Conservation (phyloP, 2,888 invertebrate species). For the Conops quadrifasciatus region DNA sequence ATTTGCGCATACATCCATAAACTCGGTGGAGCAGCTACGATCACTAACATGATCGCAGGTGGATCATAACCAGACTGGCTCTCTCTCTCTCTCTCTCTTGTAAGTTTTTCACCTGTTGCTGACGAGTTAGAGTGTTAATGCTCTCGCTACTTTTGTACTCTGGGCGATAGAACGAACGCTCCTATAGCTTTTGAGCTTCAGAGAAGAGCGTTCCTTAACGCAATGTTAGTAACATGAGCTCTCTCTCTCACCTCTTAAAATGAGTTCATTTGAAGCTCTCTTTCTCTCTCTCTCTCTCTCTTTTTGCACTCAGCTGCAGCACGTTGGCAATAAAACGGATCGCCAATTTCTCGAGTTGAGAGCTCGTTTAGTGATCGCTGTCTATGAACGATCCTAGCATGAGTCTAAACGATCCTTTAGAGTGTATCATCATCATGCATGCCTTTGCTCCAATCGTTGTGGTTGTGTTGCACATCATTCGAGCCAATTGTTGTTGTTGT, state of each 20-base stretch:
- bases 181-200: too few species aligned
- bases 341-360: neutral
- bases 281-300: neutral
- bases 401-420: neutral
- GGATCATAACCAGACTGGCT: neutral
- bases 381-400: neutral
- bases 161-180: too few species aligned
- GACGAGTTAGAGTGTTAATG: neutral
- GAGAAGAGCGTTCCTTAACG: too few species aligned
- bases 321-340: neutral
- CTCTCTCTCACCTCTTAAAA: neutral
- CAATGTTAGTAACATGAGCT: too few species aligned
- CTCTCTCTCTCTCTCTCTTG: conserved; percentile 46
- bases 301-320: neutral
- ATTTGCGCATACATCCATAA: neutral
- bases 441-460: neutral
- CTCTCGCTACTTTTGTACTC: conserved; percentile 3
- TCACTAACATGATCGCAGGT: neutral
- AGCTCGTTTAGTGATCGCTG: neutral
- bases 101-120: conserved; percentile 17
- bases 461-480: neutral
- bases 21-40: conserved; percentile 17
- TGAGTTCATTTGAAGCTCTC: too few species aligned
- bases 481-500: neutral
- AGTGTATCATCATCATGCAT: neutral